Evolutionary conservation across 2,113 vertebrate species (phyloP), one percentile per base, ranked within the genome.

Genomic region (Brachyhypopomus gauderio): DNA sequence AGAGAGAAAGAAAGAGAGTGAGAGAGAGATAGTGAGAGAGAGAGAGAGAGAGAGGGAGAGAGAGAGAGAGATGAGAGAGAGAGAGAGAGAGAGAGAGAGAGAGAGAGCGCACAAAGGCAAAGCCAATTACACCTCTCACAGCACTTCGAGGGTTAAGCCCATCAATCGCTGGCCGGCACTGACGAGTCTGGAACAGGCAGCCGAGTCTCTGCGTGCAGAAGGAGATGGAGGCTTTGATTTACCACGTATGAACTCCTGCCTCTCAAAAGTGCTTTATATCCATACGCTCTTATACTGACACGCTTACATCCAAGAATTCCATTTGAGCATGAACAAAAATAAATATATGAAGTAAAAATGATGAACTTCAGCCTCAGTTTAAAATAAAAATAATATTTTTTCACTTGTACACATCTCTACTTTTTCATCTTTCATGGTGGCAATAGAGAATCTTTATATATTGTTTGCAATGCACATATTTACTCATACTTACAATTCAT

Each of bases 131-230:
- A 58, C 71, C 30, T 63, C 78, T 56, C 23, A 22, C 69, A 52
- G 84, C 73, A 75, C 72, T 48, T 48, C 12, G 36, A 83, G 84
- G 84, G 84, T 85, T 85, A 83, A 81, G 80, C 45, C 73, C 77
- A 77, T 83, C 84, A 79, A 71, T 27, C 66, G 25, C 80, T 58
- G 64, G 67, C 34, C 48, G 79, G 45, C 69, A 52, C 72, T 82
- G 84, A 85, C 62, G 79, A 82, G 64, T 66, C 76, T 77, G 75
- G 71, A 75, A 66, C 62, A 77, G 48, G 60, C 74, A 60, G 78
- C 36, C 62, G 62, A 64, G 62, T 5, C 45, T 52, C 45, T 0
- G 45, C 45, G 12, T 14, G 62, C 25, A 30, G 62, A 11, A 64
- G 4, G 64, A 52, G 30, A 62, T 25, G 66, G 72, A 82, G 75